These are phyloP conservation scores for Heterochromis multidens DNA, from an alignment of 2,113 vertebrate species.

Conservation along the genomic window DNA sequence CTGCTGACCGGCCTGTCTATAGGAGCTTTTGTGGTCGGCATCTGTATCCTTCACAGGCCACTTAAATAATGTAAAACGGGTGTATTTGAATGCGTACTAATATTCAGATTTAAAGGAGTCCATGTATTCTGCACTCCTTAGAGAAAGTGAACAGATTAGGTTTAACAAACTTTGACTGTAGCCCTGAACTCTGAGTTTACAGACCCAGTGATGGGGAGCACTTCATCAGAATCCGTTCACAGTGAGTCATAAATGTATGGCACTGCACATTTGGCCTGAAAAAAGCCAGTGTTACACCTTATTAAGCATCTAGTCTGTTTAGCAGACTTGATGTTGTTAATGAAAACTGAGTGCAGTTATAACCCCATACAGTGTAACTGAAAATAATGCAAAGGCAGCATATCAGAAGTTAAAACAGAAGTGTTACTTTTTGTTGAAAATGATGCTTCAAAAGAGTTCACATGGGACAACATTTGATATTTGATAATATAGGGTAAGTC, in stretches of 20 bases:
- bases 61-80: rapidly evolving
- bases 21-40: conserved; percentile 76
- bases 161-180: not conserved
- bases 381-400: not conserved
- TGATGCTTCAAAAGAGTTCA: not conserved
- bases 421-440: not conserved
- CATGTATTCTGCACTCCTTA: not conserved
- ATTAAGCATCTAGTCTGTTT: not conserved
- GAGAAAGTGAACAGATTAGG: not conserved
- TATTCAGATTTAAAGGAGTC: not conserved
- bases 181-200: not conserved
- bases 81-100: rapidly evolving
- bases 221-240: not conserved
- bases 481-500: rapidly evolving
- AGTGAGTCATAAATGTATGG: not conserved
- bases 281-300: rapidly evolving
- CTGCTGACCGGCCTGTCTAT: conserved; percentile 76
- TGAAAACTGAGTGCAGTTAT: not conserved
- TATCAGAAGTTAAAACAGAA: too few relatives aligned
- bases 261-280: not conserved
- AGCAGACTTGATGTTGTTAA: not conserved
- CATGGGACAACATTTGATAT: too few relatives aligned
- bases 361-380: not conserved
- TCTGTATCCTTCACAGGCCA: conserved; percentile 82
- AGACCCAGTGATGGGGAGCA: not conserved